These are phyloP conservation scores for Hozukius guyotensis DNA, from an alignment of 2,797 vertebrate genomes.

Conservation along the genomic window DNA sequence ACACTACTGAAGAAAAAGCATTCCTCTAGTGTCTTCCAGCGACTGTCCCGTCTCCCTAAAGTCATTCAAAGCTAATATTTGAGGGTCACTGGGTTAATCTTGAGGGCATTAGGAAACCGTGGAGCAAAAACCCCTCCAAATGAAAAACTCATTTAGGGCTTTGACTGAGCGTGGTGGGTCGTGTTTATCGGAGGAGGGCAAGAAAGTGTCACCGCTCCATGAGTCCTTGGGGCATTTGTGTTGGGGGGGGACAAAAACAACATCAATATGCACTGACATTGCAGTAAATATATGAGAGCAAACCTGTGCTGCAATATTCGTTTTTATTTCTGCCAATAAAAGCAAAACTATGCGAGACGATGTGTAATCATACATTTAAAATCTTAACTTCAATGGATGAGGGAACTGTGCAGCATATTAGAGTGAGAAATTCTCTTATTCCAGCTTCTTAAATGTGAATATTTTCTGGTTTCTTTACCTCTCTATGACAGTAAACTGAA, in stretches of 20 bases:
- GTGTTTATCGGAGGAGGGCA: conserved; percentile 49
- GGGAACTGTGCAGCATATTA: not conserved
- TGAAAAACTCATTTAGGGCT: conserved; percentile 71
- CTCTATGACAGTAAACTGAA: too few species aligned
- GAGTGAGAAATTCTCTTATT: too few species aligned
- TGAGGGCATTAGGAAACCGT: conserved; percentile 45
- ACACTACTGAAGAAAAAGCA: not conserved
- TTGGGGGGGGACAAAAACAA: not conserved
- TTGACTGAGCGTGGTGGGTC: conserved; percentile 34
- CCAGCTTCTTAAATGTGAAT: too few species aligned
- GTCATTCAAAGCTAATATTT: conserved; percentile 66
- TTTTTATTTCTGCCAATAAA: not conserved
- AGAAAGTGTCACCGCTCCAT: conserved; percentile 19
- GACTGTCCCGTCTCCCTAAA: conserved; percentile 23
- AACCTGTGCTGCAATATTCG: not conserved
- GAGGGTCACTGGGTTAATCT: conserved; percentile 70
- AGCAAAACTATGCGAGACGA: not conserved
- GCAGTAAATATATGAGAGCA: not conserved
- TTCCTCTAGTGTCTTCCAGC: conserved; percentile 15
- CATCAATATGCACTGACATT: not conserved
- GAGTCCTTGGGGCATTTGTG: conserved; percentile 3
- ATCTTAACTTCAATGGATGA: not conserved
- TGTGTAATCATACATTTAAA: not conserved
- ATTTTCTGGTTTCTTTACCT: too few species aligned
- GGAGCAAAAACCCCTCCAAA: conserved; percentile 55